A percentile compares a stretch with the other conserved stretches of the same genome.
Conservation (phyloP, 1,140 invertebrate genomes). For the Apis laboriosa region DNA sequence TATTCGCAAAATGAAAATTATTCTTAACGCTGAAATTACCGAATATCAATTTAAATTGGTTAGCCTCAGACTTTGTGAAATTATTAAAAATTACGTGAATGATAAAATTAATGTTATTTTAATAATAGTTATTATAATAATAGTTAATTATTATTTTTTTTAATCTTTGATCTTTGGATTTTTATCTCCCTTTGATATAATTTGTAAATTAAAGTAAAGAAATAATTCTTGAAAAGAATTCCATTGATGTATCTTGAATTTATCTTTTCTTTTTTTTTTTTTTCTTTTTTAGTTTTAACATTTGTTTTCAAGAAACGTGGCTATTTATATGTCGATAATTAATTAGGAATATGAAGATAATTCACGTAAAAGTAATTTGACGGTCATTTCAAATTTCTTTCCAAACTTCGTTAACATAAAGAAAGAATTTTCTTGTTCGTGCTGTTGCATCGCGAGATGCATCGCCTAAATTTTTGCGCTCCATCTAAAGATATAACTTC, state of each 20-base stretch:
- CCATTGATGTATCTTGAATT: background rate
- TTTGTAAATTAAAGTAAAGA: no score
- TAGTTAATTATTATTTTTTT: no score
- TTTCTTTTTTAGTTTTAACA: background rate
- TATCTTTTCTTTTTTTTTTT: background rate
- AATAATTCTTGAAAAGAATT: background rate
- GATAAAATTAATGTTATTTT: no score
- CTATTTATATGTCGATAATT: background rate
- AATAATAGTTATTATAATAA: no score
- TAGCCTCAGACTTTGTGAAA: no score
- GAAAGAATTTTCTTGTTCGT: background rate
- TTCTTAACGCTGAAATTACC: no score
- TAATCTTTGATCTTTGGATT: no score
- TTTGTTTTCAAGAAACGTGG: background rate
- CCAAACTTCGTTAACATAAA: background rate
- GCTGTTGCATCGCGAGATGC: background rate
- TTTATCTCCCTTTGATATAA: no score
- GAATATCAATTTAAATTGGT: no score
- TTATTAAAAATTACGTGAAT: no score
- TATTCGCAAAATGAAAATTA: background rate
- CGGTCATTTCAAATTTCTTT: background rate
- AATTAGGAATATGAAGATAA: background rate
- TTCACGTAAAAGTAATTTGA: background rate
- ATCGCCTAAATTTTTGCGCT: slow-evolving; percentile 24
- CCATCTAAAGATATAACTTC: slow-evolving; percentile 12